Conservation (phyloP, 2,888 invertebrate species). For the Netelia virgata region DNA sequence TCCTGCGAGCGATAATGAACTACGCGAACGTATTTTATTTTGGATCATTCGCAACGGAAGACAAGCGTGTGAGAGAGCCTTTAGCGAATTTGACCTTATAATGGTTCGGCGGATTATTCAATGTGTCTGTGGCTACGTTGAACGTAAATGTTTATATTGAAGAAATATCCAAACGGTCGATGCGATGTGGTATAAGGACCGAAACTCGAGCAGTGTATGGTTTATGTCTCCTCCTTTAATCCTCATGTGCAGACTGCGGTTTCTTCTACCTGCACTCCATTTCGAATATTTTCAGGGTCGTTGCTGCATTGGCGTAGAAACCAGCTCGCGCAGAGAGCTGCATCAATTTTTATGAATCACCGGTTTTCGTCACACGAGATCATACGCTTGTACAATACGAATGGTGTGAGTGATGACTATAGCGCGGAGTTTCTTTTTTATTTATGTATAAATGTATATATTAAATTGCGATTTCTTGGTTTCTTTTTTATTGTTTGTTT, state of each 20-base stretch:
- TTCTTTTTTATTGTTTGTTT: constrained; percentile 1
- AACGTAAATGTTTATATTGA: too few relatives aligned
- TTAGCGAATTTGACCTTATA: too few relatives aligned
- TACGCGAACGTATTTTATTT: neutral
- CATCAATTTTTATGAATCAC: neutral
- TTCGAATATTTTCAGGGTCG: constrained; percentile 35
- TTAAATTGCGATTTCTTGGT: constrained; percentile 11
- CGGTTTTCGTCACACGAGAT: neutral
- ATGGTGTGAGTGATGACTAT: constrained; percentile 16
- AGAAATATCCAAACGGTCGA: too few relatives aligned
- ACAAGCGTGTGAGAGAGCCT: too few relatives aligned
- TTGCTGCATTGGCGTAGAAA: constrained; percentile 51
- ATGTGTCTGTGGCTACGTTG: too few relatives aligned
- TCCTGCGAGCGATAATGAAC: neutral
- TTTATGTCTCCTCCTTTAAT: neutral
- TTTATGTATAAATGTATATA: constrained; percentile 37
- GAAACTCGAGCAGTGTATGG: neutral
- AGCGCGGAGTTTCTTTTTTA: constrained; percentile 39
- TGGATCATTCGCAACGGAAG: neutral
- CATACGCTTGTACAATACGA: neutral
- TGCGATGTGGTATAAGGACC: neutral
- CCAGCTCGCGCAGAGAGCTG: neutral
- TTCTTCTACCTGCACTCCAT: constrained; percentile 8
- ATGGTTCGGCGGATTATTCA: too few relatives aligned
- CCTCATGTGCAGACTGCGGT: neutral